Evolutionary conservation across 2,113 vertebrate species (phyloP).

Genomic region (human (Homo sapiens)): DNA sequence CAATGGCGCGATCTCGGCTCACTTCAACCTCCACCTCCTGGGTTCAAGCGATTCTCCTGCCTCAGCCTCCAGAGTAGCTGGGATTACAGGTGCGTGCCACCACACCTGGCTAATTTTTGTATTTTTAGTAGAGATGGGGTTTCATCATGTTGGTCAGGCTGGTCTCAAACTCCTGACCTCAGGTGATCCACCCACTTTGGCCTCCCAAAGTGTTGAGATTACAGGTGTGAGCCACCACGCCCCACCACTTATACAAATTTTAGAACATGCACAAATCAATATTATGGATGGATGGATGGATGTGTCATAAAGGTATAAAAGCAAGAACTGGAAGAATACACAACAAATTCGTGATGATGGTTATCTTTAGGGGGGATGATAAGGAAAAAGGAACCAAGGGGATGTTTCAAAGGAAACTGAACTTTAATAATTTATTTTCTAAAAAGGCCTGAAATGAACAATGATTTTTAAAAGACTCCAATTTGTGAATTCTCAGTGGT

Average conservation of each 20-base stretch:
- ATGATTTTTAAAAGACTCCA: neutral
- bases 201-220: too few species aligned
- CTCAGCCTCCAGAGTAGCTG: too few species aligned
- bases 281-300: neutral
- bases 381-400: neutral
- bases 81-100: too few species aligned
- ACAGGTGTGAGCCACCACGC: too few species aligned
- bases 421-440: neutral
- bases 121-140: too few species aligned
- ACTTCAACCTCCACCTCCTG: too few species aligned
- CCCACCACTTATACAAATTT: neutral
- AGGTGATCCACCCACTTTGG: too few species aligned
- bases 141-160: too few species aligned
- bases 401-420: neutral
- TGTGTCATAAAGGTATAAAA: neutral
- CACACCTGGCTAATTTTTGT: too few species aligned
- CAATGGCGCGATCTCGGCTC: too few species aligned
- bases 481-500: neutral
- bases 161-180: too few species aligned
- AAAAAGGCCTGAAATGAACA: constrained; percentile 12
- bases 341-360: neutral
- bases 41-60: too few species aligned
- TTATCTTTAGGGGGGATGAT: neutral
- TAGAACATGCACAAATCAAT: neutral
- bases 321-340: neutral